A percentile compares a stretch with the other conserved stretches of the same genome.
Evolutionary conservation across 2,888 invertebrate species (phyloP).

Genomic region (Bembecia ichneumoniformis): DNA sequence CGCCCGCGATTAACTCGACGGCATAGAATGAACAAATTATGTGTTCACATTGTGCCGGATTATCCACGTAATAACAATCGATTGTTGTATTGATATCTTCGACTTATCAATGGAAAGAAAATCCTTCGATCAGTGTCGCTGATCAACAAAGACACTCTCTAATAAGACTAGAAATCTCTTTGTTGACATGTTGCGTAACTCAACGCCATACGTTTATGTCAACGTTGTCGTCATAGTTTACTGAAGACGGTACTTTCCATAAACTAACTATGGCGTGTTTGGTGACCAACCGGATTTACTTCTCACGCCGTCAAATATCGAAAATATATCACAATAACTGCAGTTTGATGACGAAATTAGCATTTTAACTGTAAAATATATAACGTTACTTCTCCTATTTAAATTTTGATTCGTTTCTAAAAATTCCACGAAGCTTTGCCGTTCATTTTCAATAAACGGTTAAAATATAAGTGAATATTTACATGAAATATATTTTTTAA

Average conservation of each 20-base stretch:
- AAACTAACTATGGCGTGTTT: no score
- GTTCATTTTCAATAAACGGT: no score
- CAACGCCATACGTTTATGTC: conserved; percentile 35
- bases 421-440: no score
- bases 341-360: not conserved
- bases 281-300: not conserved
- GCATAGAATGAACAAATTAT: conserved; percentile 15
- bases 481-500: no score
- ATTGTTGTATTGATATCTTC: conserved; percentile 21
- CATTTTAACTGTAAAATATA: not conserved
- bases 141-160: not conserved
- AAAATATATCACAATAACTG: not conserved
- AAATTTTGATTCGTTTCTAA: no score
- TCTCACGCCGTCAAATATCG: not conserved
- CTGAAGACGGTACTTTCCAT: not conserved
- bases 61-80: conserved; percentile 27
- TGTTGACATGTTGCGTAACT: conserved; percentile 56
- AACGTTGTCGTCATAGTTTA: conserved; percentile 15
- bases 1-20: conserved; percentile 17
- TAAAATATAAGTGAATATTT: no score
- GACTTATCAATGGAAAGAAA: not conserved
- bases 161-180: conserved; percentile 12
- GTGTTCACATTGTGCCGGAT: conserved; percentile 18
- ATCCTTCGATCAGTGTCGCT: not conserved
- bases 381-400: no score